A percentile compares a stretch with the other conserved stretches of the same genome.
phyloP scores from a whole-genome alignment of 1,140 invertebrate species.

The Mizuhopecten yessoensis region DNA sequence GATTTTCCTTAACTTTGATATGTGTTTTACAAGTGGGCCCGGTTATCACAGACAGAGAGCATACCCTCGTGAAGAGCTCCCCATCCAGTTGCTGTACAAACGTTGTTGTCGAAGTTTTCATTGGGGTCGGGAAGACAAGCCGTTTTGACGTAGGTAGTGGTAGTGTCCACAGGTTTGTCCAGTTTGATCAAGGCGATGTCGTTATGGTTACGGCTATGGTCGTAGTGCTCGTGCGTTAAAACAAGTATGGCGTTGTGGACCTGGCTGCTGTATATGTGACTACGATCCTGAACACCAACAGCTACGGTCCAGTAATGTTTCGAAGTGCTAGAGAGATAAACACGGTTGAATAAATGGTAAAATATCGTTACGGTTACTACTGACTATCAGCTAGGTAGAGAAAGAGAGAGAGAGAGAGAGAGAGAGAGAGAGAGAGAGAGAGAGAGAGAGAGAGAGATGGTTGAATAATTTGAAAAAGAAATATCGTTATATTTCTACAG shows the following conservation, averaged over 20 bases:
- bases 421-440: too few species aligned
- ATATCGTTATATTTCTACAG: too few species aligned
- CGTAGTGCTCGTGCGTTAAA: conserved; percentile 65
- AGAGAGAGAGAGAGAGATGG: too few species aligned
- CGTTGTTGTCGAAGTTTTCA: conserved; percentile 63
- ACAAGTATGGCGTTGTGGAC: conserved; percentile 61
- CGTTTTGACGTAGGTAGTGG: conserved; percentile 50
- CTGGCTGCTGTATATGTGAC: conserved; percentile 62
- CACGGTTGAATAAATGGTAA: too few species aligned
- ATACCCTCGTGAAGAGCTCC: conserved; percentile 68
- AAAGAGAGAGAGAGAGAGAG: too few species aligned
- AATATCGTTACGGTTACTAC: too few species aligned
- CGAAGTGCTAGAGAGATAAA: not conserved
- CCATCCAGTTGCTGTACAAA: conserved; percentile 75
- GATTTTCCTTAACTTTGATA: too few species aligned
- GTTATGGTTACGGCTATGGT: conserved; percentile 59
- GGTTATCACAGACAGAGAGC: too few species aligned
- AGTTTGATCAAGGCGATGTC: conserved; percentile 75
- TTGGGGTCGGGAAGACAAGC: conserved; percentile 66
- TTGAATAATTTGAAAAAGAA: too few species aligned
- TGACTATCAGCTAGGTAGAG: too few species aligned
- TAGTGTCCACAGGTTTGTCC: conserved; percentile 63
- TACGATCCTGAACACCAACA: conserved; percentile 66
- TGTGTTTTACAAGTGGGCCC: too few species aligned
- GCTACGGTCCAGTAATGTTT: conserved; percentile 68